phyloP scores from a whole-genome alignment of 2,797 vertebrate genomes.

The Cossypha niveicapilla region DNA sequence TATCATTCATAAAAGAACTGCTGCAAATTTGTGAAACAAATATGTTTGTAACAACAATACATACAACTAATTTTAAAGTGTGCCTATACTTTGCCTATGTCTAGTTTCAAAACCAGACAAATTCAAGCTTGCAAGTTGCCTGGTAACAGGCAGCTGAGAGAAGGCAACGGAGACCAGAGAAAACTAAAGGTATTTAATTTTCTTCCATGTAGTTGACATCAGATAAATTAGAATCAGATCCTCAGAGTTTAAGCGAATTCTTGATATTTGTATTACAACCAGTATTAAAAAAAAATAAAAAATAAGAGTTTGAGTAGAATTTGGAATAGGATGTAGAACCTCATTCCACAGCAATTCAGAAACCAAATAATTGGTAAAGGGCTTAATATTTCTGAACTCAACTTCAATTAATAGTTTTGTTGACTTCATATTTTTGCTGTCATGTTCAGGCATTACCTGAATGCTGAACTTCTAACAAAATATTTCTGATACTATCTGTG shows the following conservation, averaged over 20 bases:
- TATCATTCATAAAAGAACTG: neutral
- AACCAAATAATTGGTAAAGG: neutral
- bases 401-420: neutral
- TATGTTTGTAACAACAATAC: neutral
- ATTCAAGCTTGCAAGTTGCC: neutral
- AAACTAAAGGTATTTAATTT: neutral
- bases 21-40: neutral
- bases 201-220: neutral
- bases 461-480: neutral
- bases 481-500: neutral
- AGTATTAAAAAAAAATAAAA: too few species aligned
- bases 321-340: neutral
- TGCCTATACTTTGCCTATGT: neutral
- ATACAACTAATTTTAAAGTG: neutral
- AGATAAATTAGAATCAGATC: neutral
- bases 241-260: neutral
- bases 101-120: neutral
- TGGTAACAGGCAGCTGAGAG: neutral
- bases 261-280: neutral
- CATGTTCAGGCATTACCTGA: neutral
- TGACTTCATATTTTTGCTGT: neutral
- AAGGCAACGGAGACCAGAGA: neutral
- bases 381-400: neutral
- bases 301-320: neutral
- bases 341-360: neutral